Evolutionary conservation across 2,888 invertebrate species (phyloP).

Genomic region (Dusona sp.): DNA sequence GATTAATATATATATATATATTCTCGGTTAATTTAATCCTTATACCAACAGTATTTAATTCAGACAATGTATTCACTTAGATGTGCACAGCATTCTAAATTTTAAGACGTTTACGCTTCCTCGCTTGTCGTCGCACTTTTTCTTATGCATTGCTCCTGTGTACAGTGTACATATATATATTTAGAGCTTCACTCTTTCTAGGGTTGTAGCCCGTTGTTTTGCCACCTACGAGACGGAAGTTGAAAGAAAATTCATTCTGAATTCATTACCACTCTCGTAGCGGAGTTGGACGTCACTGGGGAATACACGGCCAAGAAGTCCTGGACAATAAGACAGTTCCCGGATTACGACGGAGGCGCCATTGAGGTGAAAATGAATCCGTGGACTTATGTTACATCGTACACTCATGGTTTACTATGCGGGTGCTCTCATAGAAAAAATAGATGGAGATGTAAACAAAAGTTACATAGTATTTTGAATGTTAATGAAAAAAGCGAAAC

Average conservation of each 20-base stretch:
- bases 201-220: slow-evolving; percentile 34
- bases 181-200: background rate
- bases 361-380: slow-evolving; percentile 42
- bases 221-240: slow-evolving; percentile 43
- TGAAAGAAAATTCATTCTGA: slow-evolving; percentile 64
- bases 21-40: slow-evolving; percentile 4
- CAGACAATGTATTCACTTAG: slow-evolving; percentile 19
- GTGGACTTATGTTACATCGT: background rate
- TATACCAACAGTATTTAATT: slow-evolving; percentile 34
- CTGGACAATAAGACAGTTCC: slow-evolving; percentile 31
- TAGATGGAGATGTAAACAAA: background rate
- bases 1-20: too few relatives aligned
- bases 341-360: slow-evolving; percentile 19
- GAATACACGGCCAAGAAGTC: slow-evolving; percentile 28
- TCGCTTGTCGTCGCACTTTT: slow-evolving; percentile 17
- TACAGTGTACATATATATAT: slow-evolving; percentile 20
- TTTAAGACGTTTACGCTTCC: slow-evolving; percentile 41
- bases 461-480: too few relatives aligned
- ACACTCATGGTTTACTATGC: background rate
- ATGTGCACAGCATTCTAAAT: slow-evolving; percentile 35
- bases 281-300: slow-evolving; percentile 37
- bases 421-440: background rate
- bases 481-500: too few relatives aligned
- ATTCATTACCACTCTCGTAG: slow-evolving; percentile 63
- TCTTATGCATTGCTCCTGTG: slow-evolving; percentile 13